Conservation (phyloP, 2,888 invertebrate species). For the Polia nebulosa region DNA sequence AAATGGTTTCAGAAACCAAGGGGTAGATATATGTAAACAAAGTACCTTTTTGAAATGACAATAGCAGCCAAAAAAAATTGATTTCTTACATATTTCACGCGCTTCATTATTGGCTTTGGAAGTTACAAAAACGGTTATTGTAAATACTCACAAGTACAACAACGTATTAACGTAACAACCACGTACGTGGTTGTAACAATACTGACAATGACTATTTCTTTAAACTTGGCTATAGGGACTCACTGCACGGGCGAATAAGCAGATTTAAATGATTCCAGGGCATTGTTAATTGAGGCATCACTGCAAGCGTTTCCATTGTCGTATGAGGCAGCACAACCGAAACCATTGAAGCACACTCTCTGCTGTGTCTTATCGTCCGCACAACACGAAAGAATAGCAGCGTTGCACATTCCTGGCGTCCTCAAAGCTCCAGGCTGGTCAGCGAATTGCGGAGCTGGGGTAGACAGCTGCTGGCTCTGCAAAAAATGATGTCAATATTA, state of each 20-base stretch:
- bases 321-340: constrained; percentile 73
- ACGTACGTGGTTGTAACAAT: constrained; percentile 62
- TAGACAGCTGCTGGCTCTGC: constrained; percentile 61
- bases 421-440: constrained; percentile 18
- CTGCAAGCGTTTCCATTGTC: constrained; percentile 72
- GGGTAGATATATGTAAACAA: background rate
- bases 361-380: constrained; percentile 60
- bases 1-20: background rate
- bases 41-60: background rate
- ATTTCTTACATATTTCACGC: constrained; percentile 15
- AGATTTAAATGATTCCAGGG: constrained; percentile 73
- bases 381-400: constrained; percentile 82
- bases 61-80: too few species aligned
- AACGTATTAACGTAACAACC: constrained; percentile 49
- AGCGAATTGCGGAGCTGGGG: constrained; percentile 61
- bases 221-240: constrained; percentile 43
- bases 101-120: constrained; percentile 32
- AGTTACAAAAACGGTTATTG: constrained; percentile 38
- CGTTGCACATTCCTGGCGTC: constrained; percentile 74
- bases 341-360: constrained; percentile 74
- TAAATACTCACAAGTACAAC: constrained; percentile 49
- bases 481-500: constrained; percentile 56
- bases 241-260: constrained; percentile 75
- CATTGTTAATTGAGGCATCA: constrained; percentile 67
- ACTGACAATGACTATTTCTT: constrained; percentile 69